phyloP scores from a whole-genome alignment of 1,140 invertebrate genomes.

The Bombus picipes region DNA sequence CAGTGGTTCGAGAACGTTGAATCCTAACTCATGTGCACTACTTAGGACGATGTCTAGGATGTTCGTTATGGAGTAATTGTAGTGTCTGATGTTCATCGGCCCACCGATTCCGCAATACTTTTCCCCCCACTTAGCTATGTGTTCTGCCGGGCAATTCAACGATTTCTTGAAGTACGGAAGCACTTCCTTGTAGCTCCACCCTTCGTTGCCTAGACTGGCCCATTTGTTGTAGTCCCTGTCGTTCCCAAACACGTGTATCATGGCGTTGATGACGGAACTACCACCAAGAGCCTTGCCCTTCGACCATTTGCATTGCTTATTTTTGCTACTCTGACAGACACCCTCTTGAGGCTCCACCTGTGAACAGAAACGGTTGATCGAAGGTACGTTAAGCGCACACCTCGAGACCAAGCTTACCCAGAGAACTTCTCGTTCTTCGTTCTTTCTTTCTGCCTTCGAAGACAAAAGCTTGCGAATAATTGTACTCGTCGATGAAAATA shows the following conservation, averaged over 20 bases:
- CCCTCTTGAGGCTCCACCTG: constrained; percentile 82
- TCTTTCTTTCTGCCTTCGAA: no score
- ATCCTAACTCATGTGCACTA: constrained; percentile 78
- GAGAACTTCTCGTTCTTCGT: no score
- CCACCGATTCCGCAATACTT: constrained; percentile 73
- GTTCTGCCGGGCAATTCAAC: constrained; percentile 72
- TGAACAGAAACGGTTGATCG: no score
- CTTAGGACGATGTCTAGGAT: constrained; percentile 76
- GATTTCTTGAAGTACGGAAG: constrained; percentile 84
- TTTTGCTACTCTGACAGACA: constrained; percentile 82
- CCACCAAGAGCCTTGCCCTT: constrained; percentile 90
- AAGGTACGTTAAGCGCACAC: no score
- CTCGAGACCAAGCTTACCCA: no score
- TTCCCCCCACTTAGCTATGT: constrained; percentile 63
- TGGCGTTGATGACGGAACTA: constrained; percentile 90
- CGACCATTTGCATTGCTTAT: constrained; percentile 85
- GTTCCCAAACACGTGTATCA: constrained; percentile 90
- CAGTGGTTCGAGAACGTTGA: constrained; percentile 75
- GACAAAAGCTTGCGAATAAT: no score
- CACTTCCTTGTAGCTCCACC: constrained; percentile 84
- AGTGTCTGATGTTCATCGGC: constrained; percentile 77
- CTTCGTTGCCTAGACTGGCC: constrained; percentile 83
- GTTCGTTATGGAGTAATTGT: constrained; percentile 80
- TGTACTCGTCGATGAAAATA: no score
- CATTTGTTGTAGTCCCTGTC: constrained; percentile 87